These are phyloP conservation scores for Drosophila sucinea DNA, from an alignment of 1,140 invertebrate species.

Conservation along the genomic window DNA sequence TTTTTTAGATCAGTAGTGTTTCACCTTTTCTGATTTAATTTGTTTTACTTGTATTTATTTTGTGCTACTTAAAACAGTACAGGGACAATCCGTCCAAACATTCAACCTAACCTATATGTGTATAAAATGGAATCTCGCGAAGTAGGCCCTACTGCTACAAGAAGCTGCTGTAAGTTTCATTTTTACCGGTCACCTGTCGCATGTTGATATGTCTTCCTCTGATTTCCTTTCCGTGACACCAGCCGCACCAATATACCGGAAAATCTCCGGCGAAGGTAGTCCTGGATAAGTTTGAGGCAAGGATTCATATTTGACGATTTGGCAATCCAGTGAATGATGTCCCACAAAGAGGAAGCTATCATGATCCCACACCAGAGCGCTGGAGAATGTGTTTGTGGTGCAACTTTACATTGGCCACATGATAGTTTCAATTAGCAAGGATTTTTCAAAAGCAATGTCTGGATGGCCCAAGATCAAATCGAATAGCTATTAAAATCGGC, in stretches of 20 bases:
- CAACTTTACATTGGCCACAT: conserved; percentile 85
- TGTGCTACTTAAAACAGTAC: too few relatives aligned
- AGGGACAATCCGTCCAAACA: too few relatives aligned
- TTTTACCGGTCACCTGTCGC: background rate
- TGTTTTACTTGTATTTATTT: too few relatives aligned
- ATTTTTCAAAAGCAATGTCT: conserved; percentile 70
- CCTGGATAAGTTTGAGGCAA: conserved; percentile 86
- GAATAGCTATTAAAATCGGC: conserved; percentile 5
- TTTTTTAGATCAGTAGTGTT: too few relatives aligned
- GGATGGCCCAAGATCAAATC: conserved; percentile 75
- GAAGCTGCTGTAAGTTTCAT: conserved; percentile 56
- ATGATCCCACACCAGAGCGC: conserved; percentile 85
- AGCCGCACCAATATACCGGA: conserved; percentile 87
- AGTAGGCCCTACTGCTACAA: conserved; percentile 54
- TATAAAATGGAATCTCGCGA: conserved; percentile 37
- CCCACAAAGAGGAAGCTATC: too few relatives aligned
- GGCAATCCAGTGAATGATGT: conserved; percentile 84
- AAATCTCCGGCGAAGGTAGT: conserved; percentile 78
- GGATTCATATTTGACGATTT: conserved; percentile 87
- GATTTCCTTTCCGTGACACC: background rate
- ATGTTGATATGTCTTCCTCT: background rate
- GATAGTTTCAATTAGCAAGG: conserved; percentile 88
- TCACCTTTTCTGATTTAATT: too few relatives aligned
- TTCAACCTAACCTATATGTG: too few relatives aligned
- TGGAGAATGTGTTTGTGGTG: conserved; percentile 87